Evolutionary conservation across 2,797 vertebrate species (phyloP), one percentile per base, ranked within the genome.

Genomic region (Rousettus madagascariensis): DNA sequence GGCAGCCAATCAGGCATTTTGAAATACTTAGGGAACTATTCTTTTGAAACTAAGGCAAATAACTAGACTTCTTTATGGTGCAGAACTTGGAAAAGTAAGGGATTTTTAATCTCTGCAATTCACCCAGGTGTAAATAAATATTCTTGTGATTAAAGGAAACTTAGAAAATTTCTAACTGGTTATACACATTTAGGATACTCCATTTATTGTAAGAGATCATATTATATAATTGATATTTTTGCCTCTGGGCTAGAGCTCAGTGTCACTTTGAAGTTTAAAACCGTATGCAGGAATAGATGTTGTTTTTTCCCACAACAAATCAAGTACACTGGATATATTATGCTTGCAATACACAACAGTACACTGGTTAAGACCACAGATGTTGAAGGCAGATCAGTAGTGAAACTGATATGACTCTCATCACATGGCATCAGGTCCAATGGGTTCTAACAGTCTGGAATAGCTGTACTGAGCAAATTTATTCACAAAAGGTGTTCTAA

Each of bases 1-100:
- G 91, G 71, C 94, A 97, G 96, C 91, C 41, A 97, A 93, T 57
- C n/a, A 55, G 95, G 96, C 46, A 94, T 96, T 96, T 96, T 96
- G 77, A 97, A 85, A 15, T 49, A 91, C 95, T 96, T 96, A 92
- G 66, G 0, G 2, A 97, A 43, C 55, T 91, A 51, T 95, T 95
- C 90, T 87, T 97, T 84, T 33, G 61, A 98, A 95, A 94, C 69
- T 91, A 91, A 97, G 53, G 74, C 92, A 97, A 96, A 95, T 55
- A 96, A 75, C 24, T 61, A 97, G 78, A 92, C 78, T 95, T 95
- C 95, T 96, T 95, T 85, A 84, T 36, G 74, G 26, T 2, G 26
- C 3, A 4, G 36, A 97, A 97, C 65, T 97, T 97, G 41, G 90
- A 15, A 63, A 66, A 95, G 53, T 79, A 0, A 0, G 22, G 87